These are phyloP conservation scores for Scolopax bukidnonensis DNA, from an alignment of 2,797 vertebrate genomes.

Conservation along the genomic window DNA sequence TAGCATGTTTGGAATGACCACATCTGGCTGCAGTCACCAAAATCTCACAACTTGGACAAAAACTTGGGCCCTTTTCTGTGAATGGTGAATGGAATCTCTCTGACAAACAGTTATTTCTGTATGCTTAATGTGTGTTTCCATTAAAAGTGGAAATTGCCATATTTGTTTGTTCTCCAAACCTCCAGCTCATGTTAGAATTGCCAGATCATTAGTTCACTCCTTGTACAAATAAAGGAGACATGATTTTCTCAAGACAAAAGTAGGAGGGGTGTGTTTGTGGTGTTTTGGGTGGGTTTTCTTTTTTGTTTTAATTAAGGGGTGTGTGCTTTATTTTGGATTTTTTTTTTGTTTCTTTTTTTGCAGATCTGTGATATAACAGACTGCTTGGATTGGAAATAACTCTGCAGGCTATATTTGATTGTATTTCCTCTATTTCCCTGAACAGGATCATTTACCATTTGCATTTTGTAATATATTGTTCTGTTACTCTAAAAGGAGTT, in stretches of 20 bases:
- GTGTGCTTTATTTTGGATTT: neutral
- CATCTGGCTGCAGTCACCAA: neutral
- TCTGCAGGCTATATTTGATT: neutral
- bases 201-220: neutral
- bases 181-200: neutral
- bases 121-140: neutral
- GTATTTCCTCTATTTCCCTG: neutral
- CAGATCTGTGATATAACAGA: neutral
- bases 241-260: neutral
- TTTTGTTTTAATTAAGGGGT: neutral
- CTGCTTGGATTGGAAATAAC: neutral
- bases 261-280: neutral
- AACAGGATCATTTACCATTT: neutral
- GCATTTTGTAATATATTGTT: constrained; percentile 16
- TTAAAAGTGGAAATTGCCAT: neutral
- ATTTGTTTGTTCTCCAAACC: neutral
- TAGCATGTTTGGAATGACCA: neutral
- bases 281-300: too few species aligned
- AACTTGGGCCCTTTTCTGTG: neutral
- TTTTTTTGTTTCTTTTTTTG: neutral
- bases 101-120: neutral
- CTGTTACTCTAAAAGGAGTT: neutral
- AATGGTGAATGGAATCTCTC: neutral
- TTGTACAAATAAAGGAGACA: neutral
- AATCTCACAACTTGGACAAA: neutral